phyloP scores from a whole-genome alignment of 2,113 vertebrate species.

The Amphilophus citrinellus region DNA sequence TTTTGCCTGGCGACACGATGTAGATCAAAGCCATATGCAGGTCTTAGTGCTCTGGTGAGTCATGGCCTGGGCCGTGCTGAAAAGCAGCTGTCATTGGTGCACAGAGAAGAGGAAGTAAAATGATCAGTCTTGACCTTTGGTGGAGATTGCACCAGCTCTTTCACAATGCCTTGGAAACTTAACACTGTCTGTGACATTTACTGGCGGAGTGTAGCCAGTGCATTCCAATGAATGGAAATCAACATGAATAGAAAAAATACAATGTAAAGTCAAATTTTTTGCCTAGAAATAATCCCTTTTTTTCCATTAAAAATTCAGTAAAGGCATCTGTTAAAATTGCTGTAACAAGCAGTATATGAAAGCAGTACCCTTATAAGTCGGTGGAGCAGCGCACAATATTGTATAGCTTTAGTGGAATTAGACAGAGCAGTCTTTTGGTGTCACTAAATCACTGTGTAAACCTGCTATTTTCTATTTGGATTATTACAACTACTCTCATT shows the following conservation, averaged over 20 bases:
- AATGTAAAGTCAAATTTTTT: background rate
- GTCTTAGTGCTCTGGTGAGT: conserved; percentile 17
- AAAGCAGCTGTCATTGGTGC: conserved; percentile 35
- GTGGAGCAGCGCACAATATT: background rate
- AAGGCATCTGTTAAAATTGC: background rate
- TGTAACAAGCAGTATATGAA: background rate
- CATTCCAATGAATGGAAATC: conserved; percentile 29
- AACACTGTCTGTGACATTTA: conserved; percentile 70
- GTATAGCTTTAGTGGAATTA: background rate
- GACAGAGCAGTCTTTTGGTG: background rate
- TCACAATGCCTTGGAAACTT: conserved; percentile 62
- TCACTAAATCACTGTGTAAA: background rate
- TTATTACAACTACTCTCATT: background rate
- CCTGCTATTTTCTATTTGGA: background rate
- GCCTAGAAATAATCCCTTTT: background rate
- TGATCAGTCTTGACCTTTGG: conserved; percentile 67
- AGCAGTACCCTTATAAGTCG: background rate
- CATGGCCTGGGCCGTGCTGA: conserved; percentile 12
- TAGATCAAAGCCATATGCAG: conserved; percentile 34
- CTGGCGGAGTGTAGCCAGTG: conserved; percentile 20
- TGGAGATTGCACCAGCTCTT: conserved; percentile 29
- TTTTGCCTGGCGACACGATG: background rate
- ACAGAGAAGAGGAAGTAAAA: conserved; percentile 42
- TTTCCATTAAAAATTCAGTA: background rate
- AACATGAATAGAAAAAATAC: background rate